Conservation (phyloP, 2,888 invertebrate species). For the Oscheius sp. region DNA sequence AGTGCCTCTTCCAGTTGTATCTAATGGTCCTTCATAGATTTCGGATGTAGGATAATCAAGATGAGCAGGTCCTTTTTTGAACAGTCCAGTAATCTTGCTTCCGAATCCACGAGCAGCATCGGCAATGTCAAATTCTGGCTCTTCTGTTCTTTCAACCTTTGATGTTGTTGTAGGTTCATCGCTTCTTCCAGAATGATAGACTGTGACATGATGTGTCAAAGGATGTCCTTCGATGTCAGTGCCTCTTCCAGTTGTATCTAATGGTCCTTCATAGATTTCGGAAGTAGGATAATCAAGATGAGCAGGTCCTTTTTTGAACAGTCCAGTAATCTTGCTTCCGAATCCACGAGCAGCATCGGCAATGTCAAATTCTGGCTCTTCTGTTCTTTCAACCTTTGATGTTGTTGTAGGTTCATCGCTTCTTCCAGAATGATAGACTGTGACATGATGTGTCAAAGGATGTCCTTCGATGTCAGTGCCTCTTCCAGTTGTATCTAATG, state of each 20-base stretch:
- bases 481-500: constrained; percentile 29
- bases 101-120: constrained; percentile 17
- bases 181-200: constrained; percentile 44
- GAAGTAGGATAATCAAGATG: constrained; percentile 53
- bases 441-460: constrained; percentile 38
- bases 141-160: background rate
- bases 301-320: constrained; percentile 49
- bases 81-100: constrained; percentile 46
- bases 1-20: constrained; percentile 33
- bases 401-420: constrained; percentile 33
- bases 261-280: constrained; percentile 45
- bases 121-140: constrained; percentile 15
- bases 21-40: constrained; percentile 46
- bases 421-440: constrained; percentile 39
- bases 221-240: constrained; percentile 43
- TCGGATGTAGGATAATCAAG: constrained; percentile 46
- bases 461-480: constrained; percentile 31
- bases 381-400: constrained; percentile 13
- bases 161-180: constrained; percentile 36
- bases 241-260: constrained; percentile 31
- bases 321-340: no score
- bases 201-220: constrained; percentile 44
- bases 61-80: constrained; percentile 47
- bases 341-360: constrained; percentile 37
- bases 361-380: constrained; percentile 35